phyloP scores from a whole-genome alignment of 2,888 invertebrate genomes.

The Leptodirus hochenwartii region DNA sequence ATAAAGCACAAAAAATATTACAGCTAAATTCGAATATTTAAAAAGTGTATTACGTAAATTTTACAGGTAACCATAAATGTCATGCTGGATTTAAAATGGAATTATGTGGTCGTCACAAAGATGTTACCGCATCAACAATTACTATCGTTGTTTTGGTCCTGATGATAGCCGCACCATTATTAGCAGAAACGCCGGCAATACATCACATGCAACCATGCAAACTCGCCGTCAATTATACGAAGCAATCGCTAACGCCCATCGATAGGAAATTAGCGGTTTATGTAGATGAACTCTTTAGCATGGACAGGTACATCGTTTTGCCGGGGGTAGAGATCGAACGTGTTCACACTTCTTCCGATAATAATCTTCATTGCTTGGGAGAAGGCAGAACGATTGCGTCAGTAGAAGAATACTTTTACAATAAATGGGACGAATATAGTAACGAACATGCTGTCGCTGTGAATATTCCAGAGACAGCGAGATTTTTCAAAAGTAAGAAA shows the following conservation, averaged over 20 bases:
- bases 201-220: no score
- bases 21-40: no score
- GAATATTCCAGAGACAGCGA: conserved; percentile 45
- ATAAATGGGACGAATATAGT: conserved; percentile 38
- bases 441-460: conserved; percentile 43
- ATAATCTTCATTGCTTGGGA: conserved; percentile 12
- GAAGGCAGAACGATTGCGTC: background rate
- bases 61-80: no score
- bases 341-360: conserved; percentile 11
- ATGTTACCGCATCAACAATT: conserved; percentile 14
- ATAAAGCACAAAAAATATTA: no score
- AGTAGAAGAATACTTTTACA: conserved; percentile 30
- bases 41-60: no score
- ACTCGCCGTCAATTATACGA: no score
- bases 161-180: no score
- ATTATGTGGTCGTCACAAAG: conserved; percentile 17
- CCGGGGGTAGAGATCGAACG: conserved; percentile 14
- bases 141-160: background rate
- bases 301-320: conserved; percentile 23
- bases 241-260: conserved; percentile 15
- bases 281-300: conserved; percentile 35
- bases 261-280: conserved; percentile 35
- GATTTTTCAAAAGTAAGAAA: conserved; percentile 40
- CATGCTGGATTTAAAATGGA: conserved; percentile 18
- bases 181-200: no score